A percentile compares a stretch with the other conserved stretches of the same genome.
These are phyloP conservation scores for Cuculus canorus DNA, from an alignment of 2,797 vertebrate genomes.

Conservation along the genomic window DNA sequence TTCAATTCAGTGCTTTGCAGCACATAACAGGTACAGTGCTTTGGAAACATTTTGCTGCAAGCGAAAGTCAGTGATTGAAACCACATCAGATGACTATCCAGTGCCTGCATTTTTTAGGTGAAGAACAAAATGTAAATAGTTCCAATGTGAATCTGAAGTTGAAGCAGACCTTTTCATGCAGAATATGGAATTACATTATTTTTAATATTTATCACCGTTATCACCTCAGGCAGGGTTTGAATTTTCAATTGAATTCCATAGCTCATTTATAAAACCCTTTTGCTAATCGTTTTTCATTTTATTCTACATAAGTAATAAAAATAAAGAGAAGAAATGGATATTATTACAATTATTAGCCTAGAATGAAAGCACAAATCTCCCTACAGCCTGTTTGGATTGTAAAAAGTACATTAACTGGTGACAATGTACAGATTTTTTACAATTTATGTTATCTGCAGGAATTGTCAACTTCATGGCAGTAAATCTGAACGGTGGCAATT, in stretches of 20 bases:
- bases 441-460: background rate
- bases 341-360: background rate
- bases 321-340: background rate
- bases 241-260: background rate
- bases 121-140: background rate
- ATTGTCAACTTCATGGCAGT: background rate
- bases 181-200: background rate
- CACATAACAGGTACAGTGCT: background rate
- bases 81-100: background rate
- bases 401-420: background rate
- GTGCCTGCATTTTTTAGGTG: background rate
- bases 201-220: background rate
- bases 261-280: background rate
- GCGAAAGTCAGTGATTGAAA: background rate
- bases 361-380: background rate
- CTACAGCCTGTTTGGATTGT: background rate
- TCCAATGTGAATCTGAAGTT: background rate
- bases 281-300: background rate
- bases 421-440: background rate
- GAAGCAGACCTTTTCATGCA: background rate
- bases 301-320: background rate
- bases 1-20: background rate
- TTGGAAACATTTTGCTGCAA: background rate
- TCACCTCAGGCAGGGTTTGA: background rate
- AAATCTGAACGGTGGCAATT: background rate